phyloP scores from a whole-genome alignment of 1,140 invertebrate species.

The Leucophenga varia region DNA sequence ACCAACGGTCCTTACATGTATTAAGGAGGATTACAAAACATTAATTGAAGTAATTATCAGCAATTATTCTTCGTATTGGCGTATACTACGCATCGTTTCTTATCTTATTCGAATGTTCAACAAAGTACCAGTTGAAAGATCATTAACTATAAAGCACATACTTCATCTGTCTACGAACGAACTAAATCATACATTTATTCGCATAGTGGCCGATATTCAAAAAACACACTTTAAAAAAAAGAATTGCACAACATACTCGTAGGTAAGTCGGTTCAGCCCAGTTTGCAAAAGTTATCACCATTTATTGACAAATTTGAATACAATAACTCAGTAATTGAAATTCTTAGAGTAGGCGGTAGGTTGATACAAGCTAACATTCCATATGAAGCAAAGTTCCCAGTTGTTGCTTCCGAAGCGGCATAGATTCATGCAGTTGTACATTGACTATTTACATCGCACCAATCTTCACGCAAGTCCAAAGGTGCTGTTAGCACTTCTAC shows the following conservation, averaged over 20 bases:
- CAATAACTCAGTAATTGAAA: not conserved
- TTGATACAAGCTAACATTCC: not conserved
- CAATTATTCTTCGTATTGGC: not conserved
- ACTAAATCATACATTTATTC: not conserved
- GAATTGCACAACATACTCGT: too few species aligned
- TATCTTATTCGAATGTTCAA: conserved; percentile 1
- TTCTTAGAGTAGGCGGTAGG: not conserved
- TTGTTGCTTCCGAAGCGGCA: conserved; percentile 1
- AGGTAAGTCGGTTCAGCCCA: not conserved
- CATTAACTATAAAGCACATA: not conserved
- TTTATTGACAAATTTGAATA: conserved; percentile 1
- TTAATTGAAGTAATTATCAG: not conserved
- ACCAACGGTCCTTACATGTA: not conserved
- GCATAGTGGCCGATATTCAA: not conserved
- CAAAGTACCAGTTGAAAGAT: not conserved
- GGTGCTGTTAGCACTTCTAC: not conserved
- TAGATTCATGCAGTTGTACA: not conserved
- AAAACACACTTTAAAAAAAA: not conserved
- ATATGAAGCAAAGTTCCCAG: conserved; percentile 1
- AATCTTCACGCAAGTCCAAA: conserved; percentile 6
- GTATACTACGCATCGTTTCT: not conserved
- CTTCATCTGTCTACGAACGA: not conserved
- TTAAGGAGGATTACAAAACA: not conserved
- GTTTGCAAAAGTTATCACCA: not conserved
- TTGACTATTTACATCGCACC: not conserved